Evolutionary conservation across 2,113 vertebrate genomes (phyloP).

Genomic region (Sebastes schlegelii): DNA sequence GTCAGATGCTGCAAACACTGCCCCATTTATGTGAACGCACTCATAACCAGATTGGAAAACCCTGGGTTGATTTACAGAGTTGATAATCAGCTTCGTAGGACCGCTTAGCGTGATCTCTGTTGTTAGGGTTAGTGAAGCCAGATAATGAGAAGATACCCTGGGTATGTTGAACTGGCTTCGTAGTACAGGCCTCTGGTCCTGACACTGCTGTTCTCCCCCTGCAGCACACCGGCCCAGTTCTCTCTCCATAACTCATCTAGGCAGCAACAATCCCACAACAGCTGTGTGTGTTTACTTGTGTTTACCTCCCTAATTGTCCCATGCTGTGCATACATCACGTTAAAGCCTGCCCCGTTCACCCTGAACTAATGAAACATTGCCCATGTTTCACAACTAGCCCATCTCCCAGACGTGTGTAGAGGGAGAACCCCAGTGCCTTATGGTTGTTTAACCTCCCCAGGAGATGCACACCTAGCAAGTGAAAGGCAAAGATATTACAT

Average conservation of each 20-base stretch:
- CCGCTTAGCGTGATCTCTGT: too few relatives aligned
- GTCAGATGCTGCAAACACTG: too few relatives aligned
- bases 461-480: conserved; percentile 28
- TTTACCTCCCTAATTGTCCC: conserved; percentile 78
- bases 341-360: conserved; percentile 65
- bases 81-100: too few relatives aligned
- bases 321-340: conserved; percentile 69
- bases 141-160: too few relatives aligned
- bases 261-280: conserved; percentile 70
- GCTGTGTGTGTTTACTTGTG: conserved; percentile 83
- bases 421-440: conserved; percentile 16
- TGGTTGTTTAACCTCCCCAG: conserved; percentile 48
- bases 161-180: too few relatives aligned
- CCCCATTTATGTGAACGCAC: too few relatives aligned
- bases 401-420: conserved; percentile 37
- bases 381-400: conserved; percentile 40
- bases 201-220: conserved; percentile 38
- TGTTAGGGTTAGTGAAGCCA: too few relatives aligned
- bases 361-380: conserved; percentile 74
- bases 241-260: conserved; percentile 41
- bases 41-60: too few relatives aligned
- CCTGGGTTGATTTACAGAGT: too few relatives aligned
- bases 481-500: neutral
- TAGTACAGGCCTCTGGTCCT: conserved; percentile 22
- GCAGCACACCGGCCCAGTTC: conserved; percentile 46